These are phyloP conservation scores for Calameuta idolon DNA, from an alignment of 2,888 invertebrate genomes.

Conservation along the genomic window DNA sequence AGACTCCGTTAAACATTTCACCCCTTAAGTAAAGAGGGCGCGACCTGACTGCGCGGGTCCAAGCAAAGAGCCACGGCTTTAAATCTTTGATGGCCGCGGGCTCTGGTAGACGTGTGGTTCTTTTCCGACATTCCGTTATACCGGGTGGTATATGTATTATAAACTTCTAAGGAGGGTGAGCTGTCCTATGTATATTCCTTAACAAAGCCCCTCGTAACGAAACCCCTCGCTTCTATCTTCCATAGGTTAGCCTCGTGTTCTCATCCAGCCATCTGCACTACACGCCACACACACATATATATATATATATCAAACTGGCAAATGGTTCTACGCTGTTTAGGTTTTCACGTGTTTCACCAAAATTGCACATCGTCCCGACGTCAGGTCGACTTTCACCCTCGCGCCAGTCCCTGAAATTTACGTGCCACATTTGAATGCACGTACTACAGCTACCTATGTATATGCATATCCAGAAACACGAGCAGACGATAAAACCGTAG, in stretches of 20 bases:
- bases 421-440: not conserved
- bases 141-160: not conserved
- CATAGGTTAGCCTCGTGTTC: not conserved
- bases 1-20: conserved; percentile 37
- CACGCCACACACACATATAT: no score
- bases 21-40: conserved; percentile 22
- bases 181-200: not conserved
- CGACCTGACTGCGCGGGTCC: conserved; percentile 18
- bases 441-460: not conserved
- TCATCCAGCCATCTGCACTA: no score
- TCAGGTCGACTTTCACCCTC: not conserved
- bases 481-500: not conserved
- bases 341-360: not conserved
- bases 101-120: conserved; percentile 28
- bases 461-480: not conserved
- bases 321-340: not conserved
- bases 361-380: not conserved
- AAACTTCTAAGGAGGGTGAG: not conserved
- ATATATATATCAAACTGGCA: not conserved
- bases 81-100: conserved; percentile 49
- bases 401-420: not conserved
- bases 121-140: conserved; percentile 12
- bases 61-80: conserved; percentile 34
- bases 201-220: not conserved
- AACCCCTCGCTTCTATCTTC: not conserved